These are phyloP conservation scores for Strigops habroptila DNA, from an alignment of 2,113 vertebrate genomes.

Conservation along the genomic window DNA sequence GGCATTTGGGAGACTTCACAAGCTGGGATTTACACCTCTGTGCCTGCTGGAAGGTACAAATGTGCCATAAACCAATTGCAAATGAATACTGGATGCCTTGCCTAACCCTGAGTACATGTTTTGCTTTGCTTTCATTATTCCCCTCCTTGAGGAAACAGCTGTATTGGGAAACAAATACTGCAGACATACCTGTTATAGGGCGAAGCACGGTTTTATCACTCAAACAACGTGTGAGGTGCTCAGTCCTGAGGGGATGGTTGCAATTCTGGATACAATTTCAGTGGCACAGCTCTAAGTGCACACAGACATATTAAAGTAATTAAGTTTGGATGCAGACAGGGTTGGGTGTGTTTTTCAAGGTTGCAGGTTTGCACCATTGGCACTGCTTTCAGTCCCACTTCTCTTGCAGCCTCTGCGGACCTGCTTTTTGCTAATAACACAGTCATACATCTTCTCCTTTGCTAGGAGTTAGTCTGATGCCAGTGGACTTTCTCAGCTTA, in stretches of 20 bases:
- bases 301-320: not conserved
- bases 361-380: rapidly evolving
- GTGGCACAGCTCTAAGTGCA: not conserved
- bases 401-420: not conserved
- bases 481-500: not conserved
- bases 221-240: rapidly evolving
- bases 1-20: not conserved
- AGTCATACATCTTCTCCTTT: not conserved
- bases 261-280: not conserved
- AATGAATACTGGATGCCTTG: not conserved
- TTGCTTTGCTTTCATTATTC: not conserved
- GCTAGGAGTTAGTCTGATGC: not conserved
- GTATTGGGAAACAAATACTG: not conserved
- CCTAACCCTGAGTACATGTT: not conserved
- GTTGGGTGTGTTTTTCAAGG: not conserved
- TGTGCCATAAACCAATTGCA: not conserved
- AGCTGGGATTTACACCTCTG: not conserved
- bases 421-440: not conserved
- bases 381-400: not conserved
- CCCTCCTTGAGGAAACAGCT: not conserved
- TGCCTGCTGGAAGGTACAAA: not conserved
- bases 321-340: not conserved
- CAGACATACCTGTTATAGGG: not conserved
- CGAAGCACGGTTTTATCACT: not conserved
- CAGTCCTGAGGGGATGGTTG: not conserved